Conservation (phyloP, 2,888 invertebrate genomes). For the Apodemia zela region DNA sequence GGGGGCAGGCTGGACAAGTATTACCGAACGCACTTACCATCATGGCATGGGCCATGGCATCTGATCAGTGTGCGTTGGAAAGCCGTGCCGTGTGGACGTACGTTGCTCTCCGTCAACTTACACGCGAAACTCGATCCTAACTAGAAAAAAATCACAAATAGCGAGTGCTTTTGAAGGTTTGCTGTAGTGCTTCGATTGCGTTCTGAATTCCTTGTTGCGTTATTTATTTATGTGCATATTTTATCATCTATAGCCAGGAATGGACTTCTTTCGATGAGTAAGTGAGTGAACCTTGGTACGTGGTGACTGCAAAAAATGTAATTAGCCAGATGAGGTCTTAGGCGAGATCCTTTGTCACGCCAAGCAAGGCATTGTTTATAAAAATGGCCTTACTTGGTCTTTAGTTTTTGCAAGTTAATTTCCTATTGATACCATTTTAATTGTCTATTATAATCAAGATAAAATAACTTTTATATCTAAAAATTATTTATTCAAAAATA, state of each 20-base stretch:
- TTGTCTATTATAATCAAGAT: not conserved
- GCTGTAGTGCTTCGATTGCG: slow-evolving; percentile 54
- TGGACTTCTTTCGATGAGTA: slow-evolving; percentile 72
- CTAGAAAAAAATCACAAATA: slow-evolving; percentile 40
- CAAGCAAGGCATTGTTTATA: slow-evolving; percentile 68
- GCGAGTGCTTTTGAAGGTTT: slow-evolving; percentile 53
- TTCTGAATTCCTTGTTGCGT: slow-evolving; percentile 32
- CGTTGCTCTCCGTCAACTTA: slow-evolving; percentile 68
- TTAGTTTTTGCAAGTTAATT: slow-evolving; percentile 40
- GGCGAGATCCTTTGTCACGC: slow-evolving; percentile 74
- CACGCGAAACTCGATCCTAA: slow-evolving; percentile 64
- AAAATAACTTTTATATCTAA: not conserved
- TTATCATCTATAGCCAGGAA: slow-evolving; percentile 58
- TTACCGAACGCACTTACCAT: slow-evolving; percentile 37
- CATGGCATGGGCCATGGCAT: slow-evolving; percentile 14
- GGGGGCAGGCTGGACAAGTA: slow-evolving; percentile 53
- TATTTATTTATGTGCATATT: slow-evolving; percentile 23
- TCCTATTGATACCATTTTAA: slow-evolving; percentile 41
- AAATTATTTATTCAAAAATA: not conserved
- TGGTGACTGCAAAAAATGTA: slow-evolving; percentile 70
- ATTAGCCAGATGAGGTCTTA: slow-evolving; percentile 64
- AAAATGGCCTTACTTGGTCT: slow-evolving; percentile 57
- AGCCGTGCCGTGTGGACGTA: slow-evolving; percentile 57
- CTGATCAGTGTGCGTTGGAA: slow-evolving; percentile 69
- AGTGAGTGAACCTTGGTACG: slow-evolving; percentile 73